Base-by-base conservation (phyloP, 2,888 invertebrate species). In the Sussaba pulchella region DNA sequence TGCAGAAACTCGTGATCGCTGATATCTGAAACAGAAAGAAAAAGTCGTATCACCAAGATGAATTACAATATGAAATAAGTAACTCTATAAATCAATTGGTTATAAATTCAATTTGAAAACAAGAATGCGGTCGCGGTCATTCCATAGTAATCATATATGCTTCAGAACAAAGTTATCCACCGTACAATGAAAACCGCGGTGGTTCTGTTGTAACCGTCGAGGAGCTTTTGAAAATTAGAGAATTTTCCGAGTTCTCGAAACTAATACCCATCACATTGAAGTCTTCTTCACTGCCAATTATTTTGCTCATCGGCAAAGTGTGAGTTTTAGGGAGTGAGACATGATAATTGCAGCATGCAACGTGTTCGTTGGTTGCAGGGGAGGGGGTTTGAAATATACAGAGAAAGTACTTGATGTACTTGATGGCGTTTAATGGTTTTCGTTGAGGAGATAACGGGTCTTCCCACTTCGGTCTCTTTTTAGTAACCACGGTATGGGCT, bases 1-100 rank as follows among this genome's bases (percentile, higher is more conserved):
- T 94, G 93, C 97, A 98, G 92, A 97, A 97, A 91, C 97, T 97
- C 83, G 97, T 97, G 82, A 96, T 96, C 83, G 96, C 95, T 57
- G 97, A 97, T 88, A 98, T 97, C 96, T 97, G 95, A 82, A 95
- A 95, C 92, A 92, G 91, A 93, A 92, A 89, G 10, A 43, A 57
- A 12, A 21, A 6, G 19, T 36, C 2, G 26, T 54, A 26, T 31
- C 14, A 31, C n/a, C 1, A 4, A 67, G 19, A n/a, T 21, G 0
- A 54, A 36, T 14, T 36, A 17, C 31, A 31, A 21, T 47, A 47
- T 19, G 10, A 21, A 21, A 14, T 3, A 45, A 14, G 31, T 31
- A 31, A 31, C 31, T 31, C 31, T 2, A 31, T 31, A 31, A 31
- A 31, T 31, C 4, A 31, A n/a, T n/a, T n/a, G n/a, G n/a, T n/a